These are phyloP conservation scores for Neoniphon sammara DNA, from an alignment of 2,797 vertebrate species.

Conservation along the genomic window DNA sequence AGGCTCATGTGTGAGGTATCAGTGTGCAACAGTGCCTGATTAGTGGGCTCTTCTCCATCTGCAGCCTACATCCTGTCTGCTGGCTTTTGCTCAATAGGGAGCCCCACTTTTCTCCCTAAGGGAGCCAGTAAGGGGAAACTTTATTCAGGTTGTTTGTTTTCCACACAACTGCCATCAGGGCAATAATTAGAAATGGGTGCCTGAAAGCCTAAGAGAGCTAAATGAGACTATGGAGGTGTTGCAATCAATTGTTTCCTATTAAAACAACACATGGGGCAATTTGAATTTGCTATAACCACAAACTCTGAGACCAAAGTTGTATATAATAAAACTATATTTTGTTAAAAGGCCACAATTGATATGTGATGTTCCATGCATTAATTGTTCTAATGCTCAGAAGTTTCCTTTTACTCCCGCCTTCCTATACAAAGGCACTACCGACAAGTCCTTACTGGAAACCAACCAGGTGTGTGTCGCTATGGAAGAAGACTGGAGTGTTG, in stretches of 20 bases:
- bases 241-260: not conserved
- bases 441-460: constrained; percentile 79
- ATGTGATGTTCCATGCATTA: constrained; percentile 15
- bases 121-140: constrained; percentile 39
- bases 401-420: constrained; percentile 44
- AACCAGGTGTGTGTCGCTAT: constrained; percentile 90
- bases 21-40: constrained; percentile 59
- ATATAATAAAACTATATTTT: not conserved
- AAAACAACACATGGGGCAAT: not conserved
- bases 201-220: constrained; percentile 16
- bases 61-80: constrained; percentile 72
- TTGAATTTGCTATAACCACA: not conserved
- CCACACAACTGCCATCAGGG: constrained; percentile 11
- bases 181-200: constrained; percentile 34
- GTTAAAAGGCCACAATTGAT: not conserved
- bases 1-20: constrained; percentile 35
- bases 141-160: constrained; percentile 56
- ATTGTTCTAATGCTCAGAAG: constrained; percentile 9
- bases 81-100: constrained; percentile 55
- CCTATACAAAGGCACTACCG: constrained; percentile 74
- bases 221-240: constrained; percentile 1
- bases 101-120: constrained; percentile 50
- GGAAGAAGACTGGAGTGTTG: constrained; percentile 92
- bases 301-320: not conserved
- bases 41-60: constrained; percentile 66